Conservation (phyloP, 2,113 vertebrate species). For the Chiloscyllium plagiosum region DNA sequence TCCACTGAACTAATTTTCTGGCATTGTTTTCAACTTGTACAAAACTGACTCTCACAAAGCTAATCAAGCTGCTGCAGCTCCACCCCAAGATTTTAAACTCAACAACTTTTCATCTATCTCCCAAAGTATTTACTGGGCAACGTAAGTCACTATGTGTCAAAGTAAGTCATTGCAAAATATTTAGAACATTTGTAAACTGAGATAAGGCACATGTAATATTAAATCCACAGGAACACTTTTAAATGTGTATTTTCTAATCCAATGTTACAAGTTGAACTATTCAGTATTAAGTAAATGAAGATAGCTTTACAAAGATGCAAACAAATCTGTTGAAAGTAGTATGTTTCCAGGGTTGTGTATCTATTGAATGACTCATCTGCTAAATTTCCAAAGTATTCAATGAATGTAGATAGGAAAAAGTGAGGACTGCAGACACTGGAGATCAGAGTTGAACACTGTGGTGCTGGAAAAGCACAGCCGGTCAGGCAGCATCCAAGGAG, state of each 20-base stretch:
- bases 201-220: neutral
- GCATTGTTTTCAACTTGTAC: neutral
- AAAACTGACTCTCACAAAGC: neutral
- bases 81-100: neutral
- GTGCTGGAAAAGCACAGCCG: too few relatives aligned
- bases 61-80: neutral
- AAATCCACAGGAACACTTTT: neutral
- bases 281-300: neutral
- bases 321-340: neutral
- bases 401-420: neutral
- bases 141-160: neutral
- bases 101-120: neutral
- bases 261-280: neutral
- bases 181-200: neutral
- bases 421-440: too few relatives aligned
- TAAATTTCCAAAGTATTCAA: neutral
- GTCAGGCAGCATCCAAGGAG: too few relatives aligned
- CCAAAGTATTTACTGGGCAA: neutral
- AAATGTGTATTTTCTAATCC: neutral
- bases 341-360: neutral
- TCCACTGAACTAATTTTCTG: neutral
- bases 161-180: neutral
- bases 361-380: neutral
- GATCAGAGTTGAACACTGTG: too few relatives aligned
- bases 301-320: neutral